A percentile compares a stretch with the other conserved stretches of the same genome.
Conservation (phyloP, 2,113 vertebrate species). For the Chrysemys picta region DNA sequence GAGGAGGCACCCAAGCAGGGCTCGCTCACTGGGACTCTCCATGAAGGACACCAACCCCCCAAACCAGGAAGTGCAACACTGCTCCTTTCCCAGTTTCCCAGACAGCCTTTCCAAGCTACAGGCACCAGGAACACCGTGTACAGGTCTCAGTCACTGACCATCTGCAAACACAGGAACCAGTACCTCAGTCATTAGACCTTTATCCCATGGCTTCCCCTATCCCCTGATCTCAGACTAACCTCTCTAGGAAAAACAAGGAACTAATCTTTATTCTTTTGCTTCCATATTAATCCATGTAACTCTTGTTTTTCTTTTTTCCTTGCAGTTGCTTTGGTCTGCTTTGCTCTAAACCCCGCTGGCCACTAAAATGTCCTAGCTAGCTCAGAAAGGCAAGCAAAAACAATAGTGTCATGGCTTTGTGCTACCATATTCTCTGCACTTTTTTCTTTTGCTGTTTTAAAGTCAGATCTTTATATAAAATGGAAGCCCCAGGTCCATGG, state of each 20-base stretch:
- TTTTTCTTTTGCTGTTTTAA: neutral
- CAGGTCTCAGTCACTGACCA: neutral
- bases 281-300: neutral
- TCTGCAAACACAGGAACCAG: neutral
- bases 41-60: neutral
- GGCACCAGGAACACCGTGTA: neutral
- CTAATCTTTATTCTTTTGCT: neutral
- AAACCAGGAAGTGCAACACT: neutral
- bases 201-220: neutral
- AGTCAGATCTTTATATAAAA: neutral
- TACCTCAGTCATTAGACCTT: neutral
- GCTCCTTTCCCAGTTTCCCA: neutral
- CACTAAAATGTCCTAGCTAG: neutral
- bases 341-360: neutral
- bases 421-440: neutral
- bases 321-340: neutral
- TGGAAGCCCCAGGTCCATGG: neutral
- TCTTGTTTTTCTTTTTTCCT: neutral
- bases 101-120: neutral
- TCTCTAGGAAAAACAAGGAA: neutral
- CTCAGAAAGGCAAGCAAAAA: neutral
- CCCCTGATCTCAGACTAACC: neutral
- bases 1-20: neutral
- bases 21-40: neutral
- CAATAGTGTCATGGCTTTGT: fast-evolving